Percentiles rank a stretch among this genome's conserved stretches.
Conservation (phyloP, 2,113 vertebrate species). For the Gymnogyps californianus region DNA sequence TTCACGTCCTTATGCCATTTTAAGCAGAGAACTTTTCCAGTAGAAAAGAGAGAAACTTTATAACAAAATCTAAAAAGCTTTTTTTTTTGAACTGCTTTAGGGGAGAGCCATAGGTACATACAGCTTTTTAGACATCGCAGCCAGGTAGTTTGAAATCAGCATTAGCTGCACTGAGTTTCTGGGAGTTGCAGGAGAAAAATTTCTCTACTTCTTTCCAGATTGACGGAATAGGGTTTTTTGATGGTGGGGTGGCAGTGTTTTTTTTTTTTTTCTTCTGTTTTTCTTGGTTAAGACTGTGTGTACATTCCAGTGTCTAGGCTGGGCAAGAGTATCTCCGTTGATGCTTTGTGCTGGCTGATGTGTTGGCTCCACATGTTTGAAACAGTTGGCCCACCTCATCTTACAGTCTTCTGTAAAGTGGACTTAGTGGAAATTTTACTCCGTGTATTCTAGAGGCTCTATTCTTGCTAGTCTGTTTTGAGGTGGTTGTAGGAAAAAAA, state of each 20-base stretch:
- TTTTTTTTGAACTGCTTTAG: background rate
- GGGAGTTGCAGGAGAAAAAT: background rate
- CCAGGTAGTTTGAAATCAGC: rapidly evolving
- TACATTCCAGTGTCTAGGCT: background rate
- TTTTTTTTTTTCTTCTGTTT: background rate
- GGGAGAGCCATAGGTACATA: rapidly evolving
- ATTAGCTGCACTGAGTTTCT: background rate
- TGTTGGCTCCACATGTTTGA: background rate
- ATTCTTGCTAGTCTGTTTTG: background rate
- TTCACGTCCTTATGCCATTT: background rate
- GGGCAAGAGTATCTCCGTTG: background rate
- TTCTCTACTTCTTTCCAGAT: background rate
- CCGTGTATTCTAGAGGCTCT: rapidly evolving
- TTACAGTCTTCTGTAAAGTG: background rate
- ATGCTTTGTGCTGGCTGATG: background rate
- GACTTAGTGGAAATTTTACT: background rate
- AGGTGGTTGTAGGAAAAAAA: background rate
- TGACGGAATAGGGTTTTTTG: background rate
- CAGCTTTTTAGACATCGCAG: background rate
- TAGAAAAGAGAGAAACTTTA: background rate
- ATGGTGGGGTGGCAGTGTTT: background rate
- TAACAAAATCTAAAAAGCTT: background rate
- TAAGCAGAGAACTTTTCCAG: background rate
- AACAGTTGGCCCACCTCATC: background rate
- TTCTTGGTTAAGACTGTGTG: background rate